phyloP scores from a whole-genome alignment of 2,113 vertebrate species.

The Eclectus roratus region DNA sequence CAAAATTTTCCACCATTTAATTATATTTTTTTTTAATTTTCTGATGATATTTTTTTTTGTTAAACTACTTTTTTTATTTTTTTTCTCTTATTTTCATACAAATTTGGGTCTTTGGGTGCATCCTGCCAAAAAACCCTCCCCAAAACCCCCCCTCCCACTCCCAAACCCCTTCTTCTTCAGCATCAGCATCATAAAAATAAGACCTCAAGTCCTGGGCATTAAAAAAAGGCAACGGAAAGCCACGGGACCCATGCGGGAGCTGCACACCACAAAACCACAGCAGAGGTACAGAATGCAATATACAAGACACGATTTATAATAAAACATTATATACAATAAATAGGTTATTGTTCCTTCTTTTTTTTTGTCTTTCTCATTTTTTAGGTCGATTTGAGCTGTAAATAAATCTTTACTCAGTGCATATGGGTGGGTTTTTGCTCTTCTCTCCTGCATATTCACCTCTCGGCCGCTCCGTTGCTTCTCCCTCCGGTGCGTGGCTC shows the following conservation, averaged over 20 bases:
- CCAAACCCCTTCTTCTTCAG: not conserved
- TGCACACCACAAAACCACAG: conserved; percentile 82
- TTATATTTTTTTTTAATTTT: not conserved
- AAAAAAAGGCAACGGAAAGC: conserved; percentile 63
- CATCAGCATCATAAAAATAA: conserved; percentile 66
- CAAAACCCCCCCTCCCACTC: no score
- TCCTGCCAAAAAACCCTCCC: conserved; percentile 62
- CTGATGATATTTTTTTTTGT: not conserved
- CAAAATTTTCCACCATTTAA: no score
- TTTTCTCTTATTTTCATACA: conserved; percentile 56
- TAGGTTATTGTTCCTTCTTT: conserved; percentile 75
- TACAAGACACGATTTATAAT: conserved; percentile 84
- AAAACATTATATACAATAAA: conserved; percentile 85
- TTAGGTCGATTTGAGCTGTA: conserved; percentile 71
- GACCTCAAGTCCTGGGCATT: conserved; percentile 21
- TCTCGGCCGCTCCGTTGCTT: conserved; percentile 14
- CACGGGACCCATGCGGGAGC: conserved; percentile 76
- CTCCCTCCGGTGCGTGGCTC: not conserved
- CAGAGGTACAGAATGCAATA: conserved; percentile 83
- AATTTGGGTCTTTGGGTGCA: conserved; percentile 77
- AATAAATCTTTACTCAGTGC: conserved; percentile 81
- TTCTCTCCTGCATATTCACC: conserved; percentile 61
- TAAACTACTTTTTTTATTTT: not conserved
- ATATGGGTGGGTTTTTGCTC: conserved; percentile 72
- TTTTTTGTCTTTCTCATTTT: not conserved